phyloP scores from a whole-genome alignment of 1,140 invertebrate genomes.

The Drosophila mojavensis region DNA sequence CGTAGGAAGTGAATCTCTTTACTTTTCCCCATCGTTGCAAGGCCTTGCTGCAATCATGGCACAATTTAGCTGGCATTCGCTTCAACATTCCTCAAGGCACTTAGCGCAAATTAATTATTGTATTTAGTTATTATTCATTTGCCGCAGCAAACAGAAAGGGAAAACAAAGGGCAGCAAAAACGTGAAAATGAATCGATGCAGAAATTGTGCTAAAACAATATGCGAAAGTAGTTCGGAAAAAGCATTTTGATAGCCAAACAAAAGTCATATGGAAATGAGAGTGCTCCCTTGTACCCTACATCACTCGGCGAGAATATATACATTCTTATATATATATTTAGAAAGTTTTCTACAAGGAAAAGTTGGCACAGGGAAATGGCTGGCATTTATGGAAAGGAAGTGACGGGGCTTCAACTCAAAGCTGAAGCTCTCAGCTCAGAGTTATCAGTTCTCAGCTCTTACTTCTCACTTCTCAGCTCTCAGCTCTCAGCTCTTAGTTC shows the following conservation, averaged over 20 bases:
- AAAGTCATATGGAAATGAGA: background rate
- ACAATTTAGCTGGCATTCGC: too few species aligned
- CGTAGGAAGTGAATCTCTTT: too few species aligned
- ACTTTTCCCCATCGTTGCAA: too few species aligned
- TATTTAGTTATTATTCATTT: too few species aligned
- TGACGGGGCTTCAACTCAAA: slow-evolving; percentile 36
- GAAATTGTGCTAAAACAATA: slow-evolving; percentile 9
- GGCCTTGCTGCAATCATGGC: too few species aligned
- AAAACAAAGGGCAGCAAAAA: background rate
- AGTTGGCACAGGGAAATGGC: slow-evolving; percentile 56
- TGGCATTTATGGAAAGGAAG: slow-evolving; percentile 66
- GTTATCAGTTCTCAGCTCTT: background rate
- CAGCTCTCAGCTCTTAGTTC: background rate
- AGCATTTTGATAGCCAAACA: slow-evolving; percentile 49
- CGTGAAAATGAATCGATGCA: background rate
- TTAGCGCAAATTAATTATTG: too few species aligned
- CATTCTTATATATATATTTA: slow-evolving; percentile 21
- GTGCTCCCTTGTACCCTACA: background rate
- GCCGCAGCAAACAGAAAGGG: background rate
- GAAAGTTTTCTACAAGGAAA: slow-evolving; percentile 64
- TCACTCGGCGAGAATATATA: slow-evolving; percentile 7
- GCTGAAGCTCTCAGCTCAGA: background rate
- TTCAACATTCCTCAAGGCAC: too few species aligned
- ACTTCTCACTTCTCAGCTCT: background rate
- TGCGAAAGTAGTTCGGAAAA: slow-evolving; percentile 31